Base-by-base conservation (phyloP, 2,113 vertebrate species). In the Albula goreensis region DNA sequence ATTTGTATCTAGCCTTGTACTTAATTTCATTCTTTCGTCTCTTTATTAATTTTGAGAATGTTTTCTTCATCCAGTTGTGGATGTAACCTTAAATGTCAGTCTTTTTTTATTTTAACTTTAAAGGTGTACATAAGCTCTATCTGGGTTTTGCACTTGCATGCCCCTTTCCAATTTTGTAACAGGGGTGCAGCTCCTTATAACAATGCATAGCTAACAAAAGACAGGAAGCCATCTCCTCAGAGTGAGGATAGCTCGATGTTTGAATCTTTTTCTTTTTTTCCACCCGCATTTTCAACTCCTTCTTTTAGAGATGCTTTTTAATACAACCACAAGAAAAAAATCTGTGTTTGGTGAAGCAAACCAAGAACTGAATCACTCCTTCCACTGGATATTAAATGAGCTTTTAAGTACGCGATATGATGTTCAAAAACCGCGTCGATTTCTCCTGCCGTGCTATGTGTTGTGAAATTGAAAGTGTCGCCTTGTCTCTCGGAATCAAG, bases 401-500 rank as follows among this genome's bases (percentile, higher is more conserved):
- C 41, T 81, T 52, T 50, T 8, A 51, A 2, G 15, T 52, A 0
- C 4, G 10, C 66, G 60, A 41, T 78, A 17, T 11, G 15, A n/a
- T 13, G 66, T 74, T 52, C 57, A 25, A 15, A 70, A 12, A 60
- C 8, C 22, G 50, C n/a, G 51, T 81, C 88, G 92, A 92, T 94
- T 93, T 91, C 93, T 93, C 92, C 89, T 88, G 78, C 80, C 86
- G 84, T 78, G 8, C 10, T 50, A 10, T 77, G 83, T 86, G 81
- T 89, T 11, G 8, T 50, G 48, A 48, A 51, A 51, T 85, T 78
- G 74, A 66, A 90, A 81, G 63, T 89, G 82, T 88, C 87, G 90
- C 88, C 83, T 88, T 86, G 51, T 89, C 85, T 90, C 87, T 91
- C 25, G 94, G 94, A 94, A 92, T 90, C 87, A 94, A 95, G 94